Base-by-base conservation (phyloP, 2,113 vertebrate genomes). In the Pandion haliaetus region DNA sequence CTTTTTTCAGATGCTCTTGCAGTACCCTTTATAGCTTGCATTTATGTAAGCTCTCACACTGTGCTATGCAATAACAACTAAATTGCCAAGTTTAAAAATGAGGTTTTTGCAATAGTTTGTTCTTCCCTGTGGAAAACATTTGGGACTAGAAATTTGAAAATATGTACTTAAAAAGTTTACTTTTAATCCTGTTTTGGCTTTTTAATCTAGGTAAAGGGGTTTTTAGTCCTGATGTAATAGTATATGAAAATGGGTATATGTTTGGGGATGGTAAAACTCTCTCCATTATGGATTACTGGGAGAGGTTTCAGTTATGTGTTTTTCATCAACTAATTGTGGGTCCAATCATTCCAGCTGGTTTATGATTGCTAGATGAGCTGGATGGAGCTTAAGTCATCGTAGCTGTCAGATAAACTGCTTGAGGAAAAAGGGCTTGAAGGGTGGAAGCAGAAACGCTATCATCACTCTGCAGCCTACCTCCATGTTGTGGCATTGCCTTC, bases 401-500 rank as follows among this genome's bases (percentile, higher is more conserved):
- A 90, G 63, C 95, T 93, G 79, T 90, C 82, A 66, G 72, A 87
- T 76, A 76, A 97, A 92, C 45, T 77, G 65, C 71, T 63, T 59
- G 65, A 94, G 94, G 80, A 62, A 32, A 90, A 94, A 58, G 28
- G 55, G 49, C 73, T 90, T 12, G 77, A 92, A 95, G 73, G 65
- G 90, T 91, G 44, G 80, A 50, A 74, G 81, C 44, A 89, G 82
- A 58, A 38, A 90, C 67, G 44, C 25, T 18, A 55, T 55, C 82
- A 42, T 81, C n/a, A 3, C 77, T 94, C 74, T 65, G 82, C 78
- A 77, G 78, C 86, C 79, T 95, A 81, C 84, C 63, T 97, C 96
- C 91, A 82, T 85, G 84, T 82, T 89, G 92, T 91, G 87, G 65
- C 6, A 6, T 77, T 70, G 94, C 94, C 96, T 97, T 97, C 92